These are phyloP conservation scores for Zoroaster sp. DNA, from an alignment of 53 echinoderm and acorn worm genomes.

Conservation along the genomic window DNA sequence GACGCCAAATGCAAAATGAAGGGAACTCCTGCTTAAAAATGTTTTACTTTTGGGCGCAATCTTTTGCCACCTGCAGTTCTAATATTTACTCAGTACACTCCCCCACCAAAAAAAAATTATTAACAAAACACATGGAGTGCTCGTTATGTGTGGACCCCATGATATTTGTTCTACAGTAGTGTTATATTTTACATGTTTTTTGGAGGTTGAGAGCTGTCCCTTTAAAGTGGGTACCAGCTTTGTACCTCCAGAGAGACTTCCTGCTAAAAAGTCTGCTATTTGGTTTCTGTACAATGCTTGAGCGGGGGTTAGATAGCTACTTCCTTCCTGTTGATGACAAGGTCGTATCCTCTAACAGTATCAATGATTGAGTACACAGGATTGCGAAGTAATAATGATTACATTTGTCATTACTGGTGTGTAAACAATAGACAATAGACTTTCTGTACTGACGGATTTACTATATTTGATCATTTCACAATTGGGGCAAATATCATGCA, in stretches of 20 bases:
- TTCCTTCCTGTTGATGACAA: slow-evolving; percentile 45
- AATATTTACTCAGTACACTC: too few species aligned
- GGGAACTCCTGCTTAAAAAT: too few species aligned
- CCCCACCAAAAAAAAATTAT: too few species aligned
- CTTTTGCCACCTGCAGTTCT: too few species aligned
- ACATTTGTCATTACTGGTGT: slow-evolving; percentile 32
- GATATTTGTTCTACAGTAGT: too few species aligned
- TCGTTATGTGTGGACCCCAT: too few species aligned
- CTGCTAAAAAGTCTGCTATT: not conserved
- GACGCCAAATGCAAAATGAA: too few species aligned
- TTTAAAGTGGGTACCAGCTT: not conserved
- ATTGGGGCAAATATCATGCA: not conserved
- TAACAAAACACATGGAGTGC: not conserved
- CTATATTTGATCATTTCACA: not conserved
- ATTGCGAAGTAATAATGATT: not conserved
- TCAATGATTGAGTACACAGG: not conserved
- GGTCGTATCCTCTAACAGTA: not conserved
- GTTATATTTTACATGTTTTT: not conserved
- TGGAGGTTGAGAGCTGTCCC: not conserved
- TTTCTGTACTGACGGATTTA: not conserved
- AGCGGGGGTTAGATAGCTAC: not conserved
- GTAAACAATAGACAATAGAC: not conserved
- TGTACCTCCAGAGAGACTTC: not conserved
- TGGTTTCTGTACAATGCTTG: not conserved
- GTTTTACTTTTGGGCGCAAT: too few species aligned